Evolutionary conservation across 2,797 vertebrate genomes (phyloP), one percentile per base, ranked within the genome.

Genomic region (Aphelocoma californica): DNA sequence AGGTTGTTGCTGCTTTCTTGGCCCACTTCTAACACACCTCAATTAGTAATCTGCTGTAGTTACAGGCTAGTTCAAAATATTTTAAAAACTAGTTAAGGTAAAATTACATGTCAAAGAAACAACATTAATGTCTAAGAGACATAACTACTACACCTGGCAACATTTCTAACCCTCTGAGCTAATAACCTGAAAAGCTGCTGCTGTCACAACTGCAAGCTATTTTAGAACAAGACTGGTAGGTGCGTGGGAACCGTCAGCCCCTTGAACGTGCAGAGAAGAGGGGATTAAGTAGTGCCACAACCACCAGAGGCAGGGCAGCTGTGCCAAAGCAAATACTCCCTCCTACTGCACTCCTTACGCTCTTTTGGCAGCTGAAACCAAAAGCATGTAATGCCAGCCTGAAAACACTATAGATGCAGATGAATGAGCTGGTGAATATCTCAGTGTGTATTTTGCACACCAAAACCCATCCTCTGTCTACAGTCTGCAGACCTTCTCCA

Each of bases 1-100:
- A 84, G 72, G 84, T 45, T 91, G 82, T 47, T 88, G 74, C 88
- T 92, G 69, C 57, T 78, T 86, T 70, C 70, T 85, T 90, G 78
- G 89, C 74, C 75, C 45, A 56, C 24, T 92, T 95, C 91, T 91
- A 88, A 64, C 71, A 34, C 6, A 83, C 29, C 20, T 58, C 80
- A 78, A 7, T 89, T 92, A 89, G 77, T 67, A 81, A 82, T 62
- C 80, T 90, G 67, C 57, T 78, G 54, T 65, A 78, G 60, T 77
- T 92, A 82, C n/a, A 75, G 57, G 32, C 29, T 85, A 18, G 3
- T 92, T 86, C 80, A 78, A 92, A 86, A 53, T 81, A 86, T 48
- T 91, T 67, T 4, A 16, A 61, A 86, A 81, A 32, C 36, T 48
- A 73, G 60, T 72, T 57, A 80, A 77, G 38, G 88, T 89, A 79